Conservation (phyloP, 2,888 invertebrate genomes). For the Apamea monoglypha region DNA sequence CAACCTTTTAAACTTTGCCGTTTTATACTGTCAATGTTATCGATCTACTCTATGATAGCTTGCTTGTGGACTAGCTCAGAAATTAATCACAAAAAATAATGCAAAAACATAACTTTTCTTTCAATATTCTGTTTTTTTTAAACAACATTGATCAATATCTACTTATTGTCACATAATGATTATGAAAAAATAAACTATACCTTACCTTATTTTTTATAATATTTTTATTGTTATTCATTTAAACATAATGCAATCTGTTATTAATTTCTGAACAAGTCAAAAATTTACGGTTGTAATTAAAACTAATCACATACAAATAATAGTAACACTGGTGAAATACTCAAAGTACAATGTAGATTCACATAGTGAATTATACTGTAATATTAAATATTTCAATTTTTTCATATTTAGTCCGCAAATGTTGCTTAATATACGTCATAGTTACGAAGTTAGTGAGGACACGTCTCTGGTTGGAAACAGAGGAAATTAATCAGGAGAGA, state of each 20-base stretch:
- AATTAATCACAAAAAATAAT: slow-evolving; percentile 41
- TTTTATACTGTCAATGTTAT: slow-evolving; percentile 66
- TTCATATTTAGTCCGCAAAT: slow-evolving; percentile 55
- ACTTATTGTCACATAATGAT: background rate
- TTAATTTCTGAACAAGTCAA: slow-evolving; percentile 55
- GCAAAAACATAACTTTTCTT: background rate
- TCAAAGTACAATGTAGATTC: slow-evolving; percentile 78
- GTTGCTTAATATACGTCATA: slow-evolving; percentile 60
- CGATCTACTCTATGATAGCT: slow-evolving; percentile 60
- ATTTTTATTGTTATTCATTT: background rate
- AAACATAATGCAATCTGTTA: slow-evolving; percentile 2
- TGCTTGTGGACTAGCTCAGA: slow-evolving; percentile 63
- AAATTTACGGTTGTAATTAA: slow-evolving; percentile 65
- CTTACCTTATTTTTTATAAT: background rate
- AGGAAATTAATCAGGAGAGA: background rate
- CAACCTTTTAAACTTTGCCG: slow-evolving; percentile 63
- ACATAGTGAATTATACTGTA: slow-evolving; percentile 65
- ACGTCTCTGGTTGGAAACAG: slow-evolving; percentile 43
- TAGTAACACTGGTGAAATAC: slow-evolving; percentile 79
- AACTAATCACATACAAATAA: slow-evolving; percentile 68
- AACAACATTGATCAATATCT: background rate
- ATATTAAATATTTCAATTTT: slow-evolving; percentile 58
- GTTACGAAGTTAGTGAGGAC: slow-evolving; percentile 40
- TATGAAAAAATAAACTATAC: background rate
- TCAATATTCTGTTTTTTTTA: background rate